These are phyloP conservation scores for Lutjanus campechanus DNA, from an alignment of 2,797 vertebrate genomes.

Conservation along the genomic window DNA sequence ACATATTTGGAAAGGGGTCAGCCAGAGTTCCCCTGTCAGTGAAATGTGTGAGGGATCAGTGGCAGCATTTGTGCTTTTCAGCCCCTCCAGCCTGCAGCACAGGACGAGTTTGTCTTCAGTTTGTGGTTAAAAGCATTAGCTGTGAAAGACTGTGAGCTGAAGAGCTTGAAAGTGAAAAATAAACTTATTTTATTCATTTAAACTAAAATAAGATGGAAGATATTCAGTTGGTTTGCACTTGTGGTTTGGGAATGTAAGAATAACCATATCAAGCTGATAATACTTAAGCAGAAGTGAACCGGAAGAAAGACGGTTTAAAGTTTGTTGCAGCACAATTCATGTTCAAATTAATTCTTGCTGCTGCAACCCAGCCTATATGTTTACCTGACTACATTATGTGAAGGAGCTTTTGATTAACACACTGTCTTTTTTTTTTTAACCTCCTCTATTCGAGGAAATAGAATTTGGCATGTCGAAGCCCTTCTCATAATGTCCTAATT, in stretches of 20 bases:
- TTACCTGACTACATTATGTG: neutral
- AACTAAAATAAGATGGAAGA: neutral
- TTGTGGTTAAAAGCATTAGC: constrained; percentile 8
- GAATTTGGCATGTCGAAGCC: constrained; percentile 7
- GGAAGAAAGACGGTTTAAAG: neutral
- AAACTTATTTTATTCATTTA: neutral
- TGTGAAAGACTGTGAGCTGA: neutral
- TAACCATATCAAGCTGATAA: neutral
- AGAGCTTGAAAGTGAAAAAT: neutral
- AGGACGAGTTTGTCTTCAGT: constrained; percentile 13
- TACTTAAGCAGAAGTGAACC: neutral
- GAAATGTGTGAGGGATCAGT: constrained; percentile 57
- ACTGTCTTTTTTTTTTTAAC: constrained; percentile 24
- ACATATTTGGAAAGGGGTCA: constrained; percentile 64
- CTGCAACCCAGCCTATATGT: too few species aligned
- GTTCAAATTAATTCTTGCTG: too few species aligned
- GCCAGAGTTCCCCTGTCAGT: constrained; percentile 62
- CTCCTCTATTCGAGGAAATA: constrained; percentile 8
- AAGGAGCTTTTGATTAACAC: neutral
- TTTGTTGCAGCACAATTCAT: too few species aligned
- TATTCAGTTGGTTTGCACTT: neutral
- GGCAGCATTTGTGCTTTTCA: constrained; percentile 26
- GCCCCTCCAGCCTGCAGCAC: constrained; percentile 19
- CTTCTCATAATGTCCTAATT: constrained; percentile 54
- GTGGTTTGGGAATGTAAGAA: neutral